Evolutionary conservation across 2,113 vertebrate species (phyloP), one percentile per base, ranked within the genome.

Genomic region (Xenotilapia longispinis): DNA sequence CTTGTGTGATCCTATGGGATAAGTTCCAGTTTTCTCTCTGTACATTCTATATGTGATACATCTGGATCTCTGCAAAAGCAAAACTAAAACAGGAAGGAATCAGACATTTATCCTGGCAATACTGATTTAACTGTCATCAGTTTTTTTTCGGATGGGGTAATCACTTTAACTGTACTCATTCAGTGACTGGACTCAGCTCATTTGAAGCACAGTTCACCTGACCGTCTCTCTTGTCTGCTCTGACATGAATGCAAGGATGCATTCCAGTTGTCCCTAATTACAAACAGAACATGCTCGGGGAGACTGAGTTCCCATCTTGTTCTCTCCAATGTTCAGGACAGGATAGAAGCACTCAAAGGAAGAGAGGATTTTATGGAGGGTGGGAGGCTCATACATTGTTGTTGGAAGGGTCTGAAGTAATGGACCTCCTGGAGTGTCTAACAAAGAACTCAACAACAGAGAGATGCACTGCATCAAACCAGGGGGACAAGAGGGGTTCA

Each of bases 391-490:
- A 86, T 86, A 94, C 83, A 91, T 88, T 95, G 88, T 91, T 31
- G 63, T 91, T 94, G 84, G 89, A 93, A 79, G 83, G 83, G 90
- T 92, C 88, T 94, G 91, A 94, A 95, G 92, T 94, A 93, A 93
- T 91, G 63, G 89, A 87, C 92, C 93, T 90, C 93, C 94, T 84
- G 92, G 87, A 49, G 95, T 54, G 92, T 70, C 47, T 28, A 78
- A 95, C 95, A 95, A 95, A 95, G 92, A 89, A 82, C 87, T 82
- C 84, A 88, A 94, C 92, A 95, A 94, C 85, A 89, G 94, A 94
- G 92, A 92, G 93, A 94, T 93, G 89, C 90, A 93, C 94, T 93
- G 94, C 94, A 93, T 95, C 94, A 94, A 95, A 95, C 94, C 93
- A 95, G 88, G 87, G 15, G 91, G 94, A 95, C 93, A 95, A 94